Conservation (phyloP, 2,113 vertebrate species). For the Astur gentilis region DNA sequence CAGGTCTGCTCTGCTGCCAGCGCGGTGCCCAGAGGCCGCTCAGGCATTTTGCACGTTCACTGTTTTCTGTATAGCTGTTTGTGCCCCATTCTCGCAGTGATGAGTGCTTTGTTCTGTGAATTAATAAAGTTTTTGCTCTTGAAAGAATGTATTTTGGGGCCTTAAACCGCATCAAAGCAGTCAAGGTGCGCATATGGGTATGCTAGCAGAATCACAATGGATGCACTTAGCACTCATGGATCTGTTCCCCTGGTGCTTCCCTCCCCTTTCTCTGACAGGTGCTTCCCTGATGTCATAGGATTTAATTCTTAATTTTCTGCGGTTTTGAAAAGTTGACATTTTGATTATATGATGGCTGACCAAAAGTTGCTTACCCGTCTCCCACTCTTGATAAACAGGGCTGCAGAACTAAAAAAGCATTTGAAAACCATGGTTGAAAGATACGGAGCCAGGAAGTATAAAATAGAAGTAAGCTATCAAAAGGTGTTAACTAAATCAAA, state of each 20-base stretch:
- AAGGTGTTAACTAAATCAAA: not conserved
- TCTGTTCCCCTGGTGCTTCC: not conserved
- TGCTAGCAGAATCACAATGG: not conserved
- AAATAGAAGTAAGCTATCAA: not conserved
- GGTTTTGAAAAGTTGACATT: not conserved
- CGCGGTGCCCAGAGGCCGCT: fast-evolving
- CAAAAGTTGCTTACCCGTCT: not conserved
- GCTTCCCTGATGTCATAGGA: not conserved
- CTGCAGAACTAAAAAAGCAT: not conserved
- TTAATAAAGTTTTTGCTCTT: not conserved
- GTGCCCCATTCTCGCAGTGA: not conserved
- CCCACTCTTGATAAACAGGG: not conserved
- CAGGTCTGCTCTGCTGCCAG: not conserved
- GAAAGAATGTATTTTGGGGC: not conserved
- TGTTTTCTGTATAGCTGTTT: not conserved
- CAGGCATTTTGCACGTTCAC: fast-evolving
- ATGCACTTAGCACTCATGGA: not conserved
- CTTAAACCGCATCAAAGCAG: not conserved
- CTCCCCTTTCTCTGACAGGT: not conserved
- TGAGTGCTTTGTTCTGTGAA: not conserved
- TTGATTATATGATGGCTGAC: not conserved
- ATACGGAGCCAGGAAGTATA: not conserved
- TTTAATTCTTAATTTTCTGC: not conserved
- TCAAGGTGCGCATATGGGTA: not conserved
- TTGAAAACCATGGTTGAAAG: not conserved